These are phyloP conservation scores for Hippocampus abdominalis DNA, from an alignment of 2,113 vertebrate genomes.

Conservation along the genomic window DNA sequence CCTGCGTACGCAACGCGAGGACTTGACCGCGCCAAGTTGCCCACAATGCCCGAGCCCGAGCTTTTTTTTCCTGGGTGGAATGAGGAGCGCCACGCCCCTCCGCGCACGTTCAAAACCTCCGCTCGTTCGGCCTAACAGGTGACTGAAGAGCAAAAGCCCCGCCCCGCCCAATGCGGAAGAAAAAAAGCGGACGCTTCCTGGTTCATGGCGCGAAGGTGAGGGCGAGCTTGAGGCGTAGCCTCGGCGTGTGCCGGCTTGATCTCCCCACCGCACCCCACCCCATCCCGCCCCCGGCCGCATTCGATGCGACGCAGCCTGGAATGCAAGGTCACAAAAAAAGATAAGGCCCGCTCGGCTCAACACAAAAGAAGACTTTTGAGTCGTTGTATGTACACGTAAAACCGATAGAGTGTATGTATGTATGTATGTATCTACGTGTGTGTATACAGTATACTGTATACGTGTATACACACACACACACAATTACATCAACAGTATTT, in stretches of 20 bases:
- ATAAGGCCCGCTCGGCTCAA: no score
- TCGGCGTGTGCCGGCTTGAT: conserved; percentile 1
- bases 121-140: neutral
- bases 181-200: neutral
- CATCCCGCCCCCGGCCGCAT: neutral
- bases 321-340: neutral
- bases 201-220: conserved; percentile 1
- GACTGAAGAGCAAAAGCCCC: no score
- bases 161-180: no score
- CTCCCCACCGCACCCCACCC: neutral
- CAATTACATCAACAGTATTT: neutral
- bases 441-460: no score
- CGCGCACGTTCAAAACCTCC: neutral
- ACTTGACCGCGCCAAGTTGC: neutral
- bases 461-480: no score
- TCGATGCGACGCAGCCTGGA: neutral
- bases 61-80: neutral
- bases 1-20: neutral
- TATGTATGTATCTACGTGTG: no score
- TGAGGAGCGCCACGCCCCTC: neutral
- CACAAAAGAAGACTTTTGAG: no score
- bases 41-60: no score
- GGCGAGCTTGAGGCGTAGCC: neutral
- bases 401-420: no score
- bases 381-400: no score